phyloP scores from a whole-genome alignment of 2,113 vertebrate genomes.

The Empidonax traillii region DNA sequence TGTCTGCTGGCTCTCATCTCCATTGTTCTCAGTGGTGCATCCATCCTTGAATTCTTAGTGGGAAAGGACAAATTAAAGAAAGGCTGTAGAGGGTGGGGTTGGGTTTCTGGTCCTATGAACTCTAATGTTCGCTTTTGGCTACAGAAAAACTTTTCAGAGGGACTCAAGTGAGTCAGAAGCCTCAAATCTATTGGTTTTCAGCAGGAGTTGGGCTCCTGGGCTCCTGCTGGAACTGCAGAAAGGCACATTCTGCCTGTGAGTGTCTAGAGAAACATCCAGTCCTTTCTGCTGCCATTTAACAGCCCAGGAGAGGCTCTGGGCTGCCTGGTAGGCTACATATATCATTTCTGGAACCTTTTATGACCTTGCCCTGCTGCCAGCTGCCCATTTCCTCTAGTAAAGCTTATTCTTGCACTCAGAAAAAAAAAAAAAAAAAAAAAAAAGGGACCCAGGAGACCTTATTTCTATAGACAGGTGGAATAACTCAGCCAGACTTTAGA shows the following conservation, averaged over 20 bases:
- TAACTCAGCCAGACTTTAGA: neutral
- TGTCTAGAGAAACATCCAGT: neutral
- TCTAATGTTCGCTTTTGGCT: neutral
- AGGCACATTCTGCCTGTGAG: neutral
- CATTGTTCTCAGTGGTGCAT: neutral
- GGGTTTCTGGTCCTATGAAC: neutral
- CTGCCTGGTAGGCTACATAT: neutral
- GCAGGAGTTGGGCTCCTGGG: neutral
- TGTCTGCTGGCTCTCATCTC: neutral
- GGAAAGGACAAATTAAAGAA: slow-evolving; percentile 19
- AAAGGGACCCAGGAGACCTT: neutral
- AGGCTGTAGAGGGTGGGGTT: neutral
- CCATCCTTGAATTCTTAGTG: neutral
- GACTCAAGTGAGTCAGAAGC: neutral
- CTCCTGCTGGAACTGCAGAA: neutral
- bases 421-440: neutral
- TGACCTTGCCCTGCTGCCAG: neutral
- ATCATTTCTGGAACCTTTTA: neutral
- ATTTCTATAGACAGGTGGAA: neutral
- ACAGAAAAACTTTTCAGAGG: neutral
- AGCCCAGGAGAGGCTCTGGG: neutral
- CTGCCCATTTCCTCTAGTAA: neutral
- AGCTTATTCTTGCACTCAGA: neutral
- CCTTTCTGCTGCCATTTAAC: neutral
- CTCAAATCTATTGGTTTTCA: neutral